These are phyloP conservation scores for Meloidogyne floridensis DNA, from an alignment of 1,140 invertebrate species.

Conservation along the genomic window DNA sequence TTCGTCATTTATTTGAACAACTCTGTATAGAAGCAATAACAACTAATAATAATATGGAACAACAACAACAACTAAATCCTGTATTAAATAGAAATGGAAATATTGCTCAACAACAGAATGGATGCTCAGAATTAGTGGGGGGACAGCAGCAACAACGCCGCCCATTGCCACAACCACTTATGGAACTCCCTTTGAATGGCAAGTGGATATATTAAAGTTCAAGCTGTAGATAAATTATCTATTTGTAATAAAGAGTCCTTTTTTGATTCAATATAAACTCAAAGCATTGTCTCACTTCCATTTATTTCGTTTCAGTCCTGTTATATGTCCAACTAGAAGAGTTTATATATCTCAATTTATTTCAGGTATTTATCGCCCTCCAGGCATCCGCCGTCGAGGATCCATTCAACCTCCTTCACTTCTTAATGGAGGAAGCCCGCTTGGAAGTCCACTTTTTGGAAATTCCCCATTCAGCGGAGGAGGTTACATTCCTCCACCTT, in stretches of 20 bases:
- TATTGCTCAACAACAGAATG: conserved; percentile 39
- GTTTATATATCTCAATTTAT: not conserved
- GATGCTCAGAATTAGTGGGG: conserved; percentile 17
- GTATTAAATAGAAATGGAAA: conserved; percentile 39
- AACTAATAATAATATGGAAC: conserved; percentile 17
- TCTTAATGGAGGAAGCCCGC: conserved; percentile 12
- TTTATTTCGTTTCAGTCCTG: no score
- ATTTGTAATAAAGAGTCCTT: not conserved
- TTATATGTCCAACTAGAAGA: no score
- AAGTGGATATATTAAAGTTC: conserved; percentile 7
- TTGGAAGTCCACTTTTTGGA: conserved; percentile 3
- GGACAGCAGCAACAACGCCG: not conserved
- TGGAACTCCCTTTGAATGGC: conserved; percentile 26
- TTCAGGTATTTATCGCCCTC: conserved; percentile 38
- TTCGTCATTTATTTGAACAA: conserved; percentile 55
- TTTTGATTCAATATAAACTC: no score
- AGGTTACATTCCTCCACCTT: conserved; percentile 27
- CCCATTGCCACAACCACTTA: conserved; percentile 37
- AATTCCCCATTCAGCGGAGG: conserved; percentile 24
- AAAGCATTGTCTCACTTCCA: no score
- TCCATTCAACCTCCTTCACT: conserved; percentile 30
- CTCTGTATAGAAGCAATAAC: conserved; percentile 37
- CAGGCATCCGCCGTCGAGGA: conserved; percentile 27
- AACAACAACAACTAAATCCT: conserved; percentile 1
- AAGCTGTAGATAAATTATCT: not conserved